Base-by-base conservation (phyloP, 2,888 invertebrate species). In the Chloroclysta siterata region DNA sequence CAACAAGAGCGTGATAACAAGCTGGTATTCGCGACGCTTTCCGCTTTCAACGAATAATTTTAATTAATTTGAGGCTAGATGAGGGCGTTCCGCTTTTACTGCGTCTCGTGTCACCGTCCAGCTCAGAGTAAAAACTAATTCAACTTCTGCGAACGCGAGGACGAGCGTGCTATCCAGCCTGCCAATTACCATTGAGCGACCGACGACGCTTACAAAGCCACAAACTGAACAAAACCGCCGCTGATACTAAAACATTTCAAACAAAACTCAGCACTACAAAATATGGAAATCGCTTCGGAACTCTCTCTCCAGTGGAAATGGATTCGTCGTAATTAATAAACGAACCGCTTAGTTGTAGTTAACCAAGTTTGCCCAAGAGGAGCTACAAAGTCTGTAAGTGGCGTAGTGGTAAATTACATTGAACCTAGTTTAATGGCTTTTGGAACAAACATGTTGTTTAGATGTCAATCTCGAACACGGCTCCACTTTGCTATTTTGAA, bases 41-140 rank as follows among this genome's bases (percentile, higher is more conserved):
- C 74, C 79, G 75, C 77, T 82, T 81, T 75, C 75, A 76, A 76
- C 72, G 74, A 79, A 80, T 82, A 79, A 81, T 83, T 83, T 83
- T 83, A 83, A 83, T 84, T 81, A 83, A 83, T 81, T 76, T 78
- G 77, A 75, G 72, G 71, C 75, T 72, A 75, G 77, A 75, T 72
- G 61, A 71, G 72, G 71, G 72, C 60, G 69, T 71, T 70, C 66
- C 68, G 65, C 66, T 68, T 63, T 56, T 65, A 47, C 68, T 66
- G 60, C 51, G 59, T 55, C 66, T 55, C 64, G 63, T 60, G 65
- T 66, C 65, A 60, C 64, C 57, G 65, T 64, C 69, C 69, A 71
- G 63, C 66, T 62, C 66, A 59, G 58, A 63, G 60, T 71, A 72
- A 77, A 78, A 81, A 79, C 80, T 77, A 79, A 79, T 79, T 75